Base-by-base conservation (phyloP, 2,888 invertebrate species). In the Ophion ventricosus region DNA sequence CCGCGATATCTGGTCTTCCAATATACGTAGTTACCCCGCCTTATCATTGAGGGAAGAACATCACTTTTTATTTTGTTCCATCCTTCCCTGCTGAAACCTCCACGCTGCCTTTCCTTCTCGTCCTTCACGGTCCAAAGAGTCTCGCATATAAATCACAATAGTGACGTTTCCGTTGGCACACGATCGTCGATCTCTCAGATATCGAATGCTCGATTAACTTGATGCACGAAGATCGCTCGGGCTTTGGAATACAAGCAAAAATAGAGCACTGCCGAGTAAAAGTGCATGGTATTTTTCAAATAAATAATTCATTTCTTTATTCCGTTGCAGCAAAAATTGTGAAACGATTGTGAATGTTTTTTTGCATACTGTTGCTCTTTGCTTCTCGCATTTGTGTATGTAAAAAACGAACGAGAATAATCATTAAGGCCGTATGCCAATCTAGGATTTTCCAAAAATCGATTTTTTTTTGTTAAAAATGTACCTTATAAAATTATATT, bases 141-240 rank as follows among this genome's bases (percentile, higher is more conserved):
- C 77, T 29, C 29, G 74, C 77, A 77, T 69, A 80, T 84, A 80
- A 84, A 84, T 80, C 67, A 80, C 63, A 61, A 61, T 61, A n/a
- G 23, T n/a, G 63, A 64, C 67, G n/a, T 11, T 43, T 25, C 35
- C 57, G 11, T 43, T 57, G 63, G 20, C 29, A 26, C 72, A 63
- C 11, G 64, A 75, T 64, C 29, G 49, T 5, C 29, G 57, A 74
- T 64, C 57, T 49, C 61, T 56, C 74, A 56, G 67, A 69, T 77
- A 69, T 74, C 43, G 67, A 74, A 74, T n/a, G 35, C 25, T 20
- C 56, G 66, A 80, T 75, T 66, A n/a, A 5, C 7, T 10, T 14
- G 14, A 8, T 63, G 2, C 17, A 25, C 57, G 10, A 8, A 56
- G 8, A 59, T 54, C 23, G 35, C 1, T 26, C 11, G 7, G 35